Base-by-base conservation (phyloP, 1,140 invertebrate genomes). In the Diabrotica undecimpunctata region DNA sequence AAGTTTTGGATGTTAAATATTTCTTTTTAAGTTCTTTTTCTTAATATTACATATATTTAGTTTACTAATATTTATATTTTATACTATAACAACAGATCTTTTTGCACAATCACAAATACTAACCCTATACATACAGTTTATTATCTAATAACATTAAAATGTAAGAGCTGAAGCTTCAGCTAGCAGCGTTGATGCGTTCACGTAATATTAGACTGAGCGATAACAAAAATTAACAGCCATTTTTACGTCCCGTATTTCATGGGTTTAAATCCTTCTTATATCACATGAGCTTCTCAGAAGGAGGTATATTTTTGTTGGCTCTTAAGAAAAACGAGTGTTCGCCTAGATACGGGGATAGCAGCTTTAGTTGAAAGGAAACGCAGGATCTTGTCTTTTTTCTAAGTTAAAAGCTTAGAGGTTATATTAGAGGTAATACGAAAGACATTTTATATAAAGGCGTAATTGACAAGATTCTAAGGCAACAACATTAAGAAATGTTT, bases 221-320 rank as follows among this genome's bases (percentile, higher is more conserved):
- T 70, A 70, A 70, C 68, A 67, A 67, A 70, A 70, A 70, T 70
- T 70, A 70, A 70, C 61, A 70, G 68, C 65, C 65, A 60, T 66
- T 70, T 54, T 52, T 8, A 54, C 51, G 62, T 55, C 65, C 59
- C 68, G 66, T 70, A 67, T 67, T 67, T 70, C 66, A 70, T 51
- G 39, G 59, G 62, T 62, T 67, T 63, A 67, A 66, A 62, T 65
- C 54, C 62, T 66, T 58, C 51, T 64, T 54, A 67, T 56, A 61
- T 70, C 69, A 70, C 61, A 68, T 68, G 69, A 65, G 66, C 57
- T 38, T 50, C 58, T 60, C 52, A 62, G 53, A 54, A 62, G 41
- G 25, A 65, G 60, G 66, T 67, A 52, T 68, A 67, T 70, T 63
- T 70, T 67, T 70, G 66, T 70, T 63, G 66, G 60, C 66, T 62